Base-by-base conservation (phyloP, 2,797 vertebrate genomes). In the Pelodytes ibericus region DNA sequence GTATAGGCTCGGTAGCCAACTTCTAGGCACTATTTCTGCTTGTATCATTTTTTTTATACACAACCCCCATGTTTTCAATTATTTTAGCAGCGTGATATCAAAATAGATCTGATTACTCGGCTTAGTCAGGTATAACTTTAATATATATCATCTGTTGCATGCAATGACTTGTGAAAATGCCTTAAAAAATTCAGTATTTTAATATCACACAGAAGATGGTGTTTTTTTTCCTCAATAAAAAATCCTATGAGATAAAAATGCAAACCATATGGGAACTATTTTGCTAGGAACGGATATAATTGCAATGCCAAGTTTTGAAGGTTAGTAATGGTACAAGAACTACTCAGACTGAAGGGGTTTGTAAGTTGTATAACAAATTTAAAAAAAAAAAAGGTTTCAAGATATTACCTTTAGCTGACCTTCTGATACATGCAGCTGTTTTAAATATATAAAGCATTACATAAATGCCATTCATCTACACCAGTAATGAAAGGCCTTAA, bases 251-350 rank as follows among this genome's bases (percentile, higher is more conserved):
- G 63, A 47, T 31, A 33, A 59, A 76, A 65, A 77, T 64, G 68
- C 65, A 61, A 71, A 71, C 49, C 75, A 77, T 65, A 77, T 77
- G 75, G 44, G 31, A 62, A 65, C 44, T 36, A 65, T 77, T 77
- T 72, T 58, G 26, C 71, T 64, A 26, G 20, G 41, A 47, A 65
- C 68, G 68, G 71, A 65, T 33, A 77, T 63, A 69, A 71, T 69
- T 57, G 36, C 41, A 31, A 25, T 59, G 65, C 49, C 60, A 77
- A 77, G 60, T 65, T 33, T 20, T 57, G 56, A 71, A 47, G 75
- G 68, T 77, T 61, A 65, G 16, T 30, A 26, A 58, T 49, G 22
- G 75, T 68, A 72, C 68, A 77, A 58, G 49, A 49, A 60, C 57
- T 56, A 30, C 39, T 39, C 47, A 75, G 57, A 61, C 44, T 24